Evolutionary conservation across 2,888 invertebrate genomes (phyloP).

Genomic region (Cantharis rufa): DNA sequence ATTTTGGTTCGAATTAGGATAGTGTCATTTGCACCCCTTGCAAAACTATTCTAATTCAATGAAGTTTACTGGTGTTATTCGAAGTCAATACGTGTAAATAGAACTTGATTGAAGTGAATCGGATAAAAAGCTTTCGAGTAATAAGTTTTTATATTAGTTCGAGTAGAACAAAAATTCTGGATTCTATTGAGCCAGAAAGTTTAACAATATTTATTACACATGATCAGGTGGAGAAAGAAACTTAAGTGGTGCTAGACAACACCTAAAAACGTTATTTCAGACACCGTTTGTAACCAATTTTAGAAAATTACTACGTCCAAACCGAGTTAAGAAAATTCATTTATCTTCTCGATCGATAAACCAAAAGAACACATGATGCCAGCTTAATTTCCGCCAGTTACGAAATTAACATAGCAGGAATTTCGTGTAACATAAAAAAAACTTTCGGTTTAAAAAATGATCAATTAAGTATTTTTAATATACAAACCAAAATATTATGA

Average conservation of each 20-base stretch:
- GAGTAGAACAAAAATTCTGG: not conserved
- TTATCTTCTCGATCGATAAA: not conserved
- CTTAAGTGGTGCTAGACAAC: slow-evolving; percentile 41
- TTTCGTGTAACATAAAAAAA: too few species aligned
- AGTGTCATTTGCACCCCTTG: not conserved
- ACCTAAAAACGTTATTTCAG: slow-evolving; percentile 43
- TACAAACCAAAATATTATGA: slow-evolving; percentile 37
- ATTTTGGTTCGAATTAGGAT: not conserved
- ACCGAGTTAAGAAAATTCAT: slow-evolving; percentile 8
- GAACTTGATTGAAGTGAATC: not conserved
- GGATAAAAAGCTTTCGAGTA: not conserved
- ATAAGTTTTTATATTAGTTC: not conserved
- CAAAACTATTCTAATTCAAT: not conserved
- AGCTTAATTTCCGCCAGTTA: not conserved
- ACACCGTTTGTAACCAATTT: slow-evolving; percentile 41
- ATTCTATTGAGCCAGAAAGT: not conserved
- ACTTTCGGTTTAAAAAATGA: not conserved
- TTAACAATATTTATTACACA: slow-evolving; percentile 10
- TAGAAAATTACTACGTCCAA: slow-evolving; percentile 5
- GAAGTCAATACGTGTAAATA: not conserved
- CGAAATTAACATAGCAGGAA: not conserved
- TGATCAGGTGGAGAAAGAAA: slow-evolving; percentile 41
- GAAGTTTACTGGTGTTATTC: not conserved
- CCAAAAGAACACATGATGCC: not conserved
- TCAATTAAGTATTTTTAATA: not conserved